Percentiles rank a stretch among this genome's conserved stretches.
Evolutionary conservation across 2,888 invertebrate genomes (phyloP).

Genomic region (Hyppa rectilinea): DNA sequence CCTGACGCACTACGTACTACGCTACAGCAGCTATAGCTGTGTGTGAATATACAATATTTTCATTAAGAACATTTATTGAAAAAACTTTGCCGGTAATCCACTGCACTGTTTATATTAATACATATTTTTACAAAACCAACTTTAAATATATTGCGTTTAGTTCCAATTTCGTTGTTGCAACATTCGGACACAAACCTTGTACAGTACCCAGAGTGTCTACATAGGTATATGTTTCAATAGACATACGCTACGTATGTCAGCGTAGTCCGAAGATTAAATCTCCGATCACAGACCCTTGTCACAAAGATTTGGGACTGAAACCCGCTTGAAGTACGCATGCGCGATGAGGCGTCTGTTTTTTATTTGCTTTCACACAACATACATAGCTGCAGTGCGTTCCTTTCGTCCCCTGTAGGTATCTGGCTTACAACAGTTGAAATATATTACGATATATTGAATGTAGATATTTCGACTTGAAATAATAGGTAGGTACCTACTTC

Average conservation of each 20-base stretch:
- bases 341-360: slow-evolving; percentile 36
- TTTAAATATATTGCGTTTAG: neutral
- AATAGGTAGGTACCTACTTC: neutral
- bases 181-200: neutral
- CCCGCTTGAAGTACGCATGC: slow-evolving; percentile 70
- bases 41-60: neutral
- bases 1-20: too few relatives aligned
- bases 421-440: neutral
- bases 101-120: too few relatives aligned
- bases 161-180: neutral
- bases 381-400: slow-evolving; percentile 21
- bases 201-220: too few relatives aligned
- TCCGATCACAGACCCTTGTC: slow-evolving; percentile 76
- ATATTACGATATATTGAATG: neutral
- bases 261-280: slow-evolving; percentile 75
- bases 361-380: slow-evolving; percentile 43
- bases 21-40: too few relatives aligned
- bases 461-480: neutral
- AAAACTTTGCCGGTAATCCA: too few relatives aligned
- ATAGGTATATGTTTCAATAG: neutral
- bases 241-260: slow-evolving; percentile 39
- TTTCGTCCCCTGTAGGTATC: neutral
- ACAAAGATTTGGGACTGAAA: slow-evolving; percentile 79
- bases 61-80: neutral
- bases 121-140: neutral